Percentiles rank a stretch among this genome's conserved stretches.
Conservation (phyloP, 2,888 invertebrate species). For the Heliconius erato region DNA sequence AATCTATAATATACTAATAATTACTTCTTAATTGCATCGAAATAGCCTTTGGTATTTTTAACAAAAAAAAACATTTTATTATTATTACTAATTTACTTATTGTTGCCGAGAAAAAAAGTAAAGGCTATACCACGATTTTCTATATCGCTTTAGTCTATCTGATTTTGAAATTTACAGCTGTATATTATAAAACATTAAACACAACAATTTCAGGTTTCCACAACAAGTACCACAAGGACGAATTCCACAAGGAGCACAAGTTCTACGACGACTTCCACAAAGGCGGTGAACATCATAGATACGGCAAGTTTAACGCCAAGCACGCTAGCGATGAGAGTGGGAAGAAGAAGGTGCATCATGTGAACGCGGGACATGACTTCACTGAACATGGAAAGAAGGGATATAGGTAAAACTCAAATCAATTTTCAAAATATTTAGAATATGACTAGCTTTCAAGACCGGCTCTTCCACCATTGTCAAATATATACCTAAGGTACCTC, state of each 20-base stretch:
- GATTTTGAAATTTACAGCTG: too few species aligned
- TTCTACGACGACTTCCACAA: constrained; percentile 91
- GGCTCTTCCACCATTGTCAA: background rate
- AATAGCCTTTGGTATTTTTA: too few species aligned
- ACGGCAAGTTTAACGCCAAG: constrained; percentile 88
- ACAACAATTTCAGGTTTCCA: constrained; percentile 85
- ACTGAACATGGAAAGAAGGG: constrained; percentile 88
- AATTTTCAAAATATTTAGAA: background rate
- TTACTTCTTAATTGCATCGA: too few species aligned
- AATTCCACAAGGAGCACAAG: constrained; percentile 91
- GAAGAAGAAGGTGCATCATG: constrained; percentile 88
- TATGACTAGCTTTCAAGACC: background rate
- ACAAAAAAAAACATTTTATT: too few species aligned
- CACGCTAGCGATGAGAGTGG: constrained; percentile 87
- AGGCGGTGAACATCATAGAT: constrained; percentile 89
- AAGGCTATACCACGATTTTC: too few species aligned
- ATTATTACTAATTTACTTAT: too few species aligned
- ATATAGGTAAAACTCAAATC: constrained; percentile 67
- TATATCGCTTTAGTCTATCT: too few species aligned
- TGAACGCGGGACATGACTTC: constrained; percentile 87
- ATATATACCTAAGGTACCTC: background rate
- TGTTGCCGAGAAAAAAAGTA: too few species aligned
- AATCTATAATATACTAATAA: too few species aligned
- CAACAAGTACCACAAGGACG: constrained; percentile 92
- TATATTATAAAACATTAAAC: background rate